Percentiles rank a stretch among this genome's conserved stretches.
These are phyloP conservation scores for Drosophila testacea DNA, from an alignment of 2,888 invertebrate species.

Conservation along the genomic window DNA sequence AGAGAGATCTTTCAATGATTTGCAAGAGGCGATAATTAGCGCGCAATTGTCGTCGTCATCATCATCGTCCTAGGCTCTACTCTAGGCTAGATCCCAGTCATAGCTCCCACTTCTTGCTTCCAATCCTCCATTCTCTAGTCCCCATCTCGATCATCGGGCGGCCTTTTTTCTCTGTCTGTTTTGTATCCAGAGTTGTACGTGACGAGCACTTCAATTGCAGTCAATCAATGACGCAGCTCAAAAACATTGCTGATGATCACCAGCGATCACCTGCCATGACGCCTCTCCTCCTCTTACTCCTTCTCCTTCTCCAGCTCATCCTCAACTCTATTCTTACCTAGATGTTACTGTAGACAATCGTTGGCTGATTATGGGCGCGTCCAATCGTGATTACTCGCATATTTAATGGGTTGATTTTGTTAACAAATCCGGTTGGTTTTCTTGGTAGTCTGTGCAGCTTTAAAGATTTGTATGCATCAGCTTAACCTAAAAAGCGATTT, in stretches of 20 bases:
- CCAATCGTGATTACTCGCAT: slow-evolving; percentile 60
- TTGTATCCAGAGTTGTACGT: slow-evolving; percentile 52
- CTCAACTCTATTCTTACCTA: slow-evolving; percentile 1
- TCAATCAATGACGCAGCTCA: slow-evolving; percentile 63
- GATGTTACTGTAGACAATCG: slow-evolving; percentile 38
- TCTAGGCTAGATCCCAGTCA: slow-evolving; percentile 2
- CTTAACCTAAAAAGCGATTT: background rate
- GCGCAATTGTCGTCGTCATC: slow-evolving; percentile 75
- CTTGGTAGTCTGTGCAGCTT: background rate
- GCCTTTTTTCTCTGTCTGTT: slow-evolving; percentile 24
- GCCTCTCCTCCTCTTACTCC: background rate
- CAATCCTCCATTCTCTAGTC: background rate
- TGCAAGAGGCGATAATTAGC: slow-evolving; percentile 74
- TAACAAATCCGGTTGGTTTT: slow-evolving; percentile 30
- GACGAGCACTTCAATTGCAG: slow-evolving; percentile 72
- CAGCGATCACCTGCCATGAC: slow-evolving; percentile 46
- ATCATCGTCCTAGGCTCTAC: slow-evolving; percentile 15
- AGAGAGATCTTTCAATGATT: slow-evolving; percentile 17
- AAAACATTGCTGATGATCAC: slow-evolving; percentile 46
- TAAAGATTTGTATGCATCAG: background rate
- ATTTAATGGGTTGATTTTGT: slow-evolving; percentile 42
- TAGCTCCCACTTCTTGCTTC: background rate
- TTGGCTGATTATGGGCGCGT: slow-evolving; percentile 55
- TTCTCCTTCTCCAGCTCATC: background rate
- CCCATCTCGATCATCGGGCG: slow-evolving; percentile 13